Conservation (phyloP, 37 sponge, comb jelly and placozoan genomes). For the Aphrocallistes beatrix region DNA sequence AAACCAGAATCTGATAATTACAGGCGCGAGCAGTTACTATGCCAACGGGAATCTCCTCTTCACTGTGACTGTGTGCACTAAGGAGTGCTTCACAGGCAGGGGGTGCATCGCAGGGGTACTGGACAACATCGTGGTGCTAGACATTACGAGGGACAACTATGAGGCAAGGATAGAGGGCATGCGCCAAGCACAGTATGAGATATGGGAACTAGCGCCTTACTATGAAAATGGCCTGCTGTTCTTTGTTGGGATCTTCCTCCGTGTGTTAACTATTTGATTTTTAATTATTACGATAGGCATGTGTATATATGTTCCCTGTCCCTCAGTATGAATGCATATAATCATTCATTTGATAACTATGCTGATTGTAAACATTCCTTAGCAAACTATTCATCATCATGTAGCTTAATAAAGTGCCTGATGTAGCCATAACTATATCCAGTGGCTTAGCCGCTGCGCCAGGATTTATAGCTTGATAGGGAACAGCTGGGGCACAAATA, state of each 20-base stretch:
- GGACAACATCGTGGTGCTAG: not conserved
- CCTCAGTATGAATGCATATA: no score
- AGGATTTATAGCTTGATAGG: no score
- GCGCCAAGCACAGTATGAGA: not conserved
- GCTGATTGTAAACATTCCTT: no score
- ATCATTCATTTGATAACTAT: no score
- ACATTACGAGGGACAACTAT: not conserved
- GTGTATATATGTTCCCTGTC: no score
- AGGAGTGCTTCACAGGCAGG: not conserved
- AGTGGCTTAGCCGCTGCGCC: no score
- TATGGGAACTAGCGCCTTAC: not conserved
- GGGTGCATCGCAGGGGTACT: not conserved
- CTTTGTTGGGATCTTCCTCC: not conserved
- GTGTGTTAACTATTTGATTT: no score
- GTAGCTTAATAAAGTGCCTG: no score
- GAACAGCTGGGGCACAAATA: no score
- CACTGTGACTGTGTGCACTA: not conserved
- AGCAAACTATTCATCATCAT: no score
- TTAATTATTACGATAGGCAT: no score
- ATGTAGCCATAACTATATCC: no score
- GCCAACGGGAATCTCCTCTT: not conserved
- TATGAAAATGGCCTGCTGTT: not conserved
- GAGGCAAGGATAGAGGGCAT: not conserved
- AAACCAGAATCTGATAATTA: not conserved
- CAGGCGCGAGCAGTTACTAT: not conserved